phyloP scores from a whole-genome alignment of 2,888 invertebrate species.

The Chironomus riparius region DNA sequence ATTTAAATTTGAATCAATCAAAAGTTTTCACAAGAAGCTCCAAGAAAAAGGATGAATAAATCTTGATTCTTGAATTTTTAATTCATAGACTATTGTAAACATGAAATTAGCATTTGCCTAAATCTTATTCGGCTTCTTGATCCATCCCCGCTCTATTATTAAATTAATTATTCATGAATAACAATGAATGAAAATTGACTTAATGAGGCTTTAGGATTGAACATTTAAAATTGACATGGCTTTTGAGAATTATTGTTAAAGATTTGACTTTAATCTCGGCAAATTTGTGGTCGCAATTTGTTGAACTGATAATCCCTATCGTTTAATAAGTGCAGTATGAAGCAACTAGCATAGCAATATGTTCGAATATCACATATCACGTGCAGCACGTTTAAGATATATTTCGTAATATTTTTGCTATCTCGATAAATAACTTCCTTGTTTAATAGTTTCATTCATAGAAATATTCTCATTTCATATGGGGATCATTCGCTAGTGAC shows the following conservation, averaged over 20 bases:
- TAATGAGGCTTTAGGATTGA: background rate
- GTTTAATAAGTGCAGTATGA: background rate
- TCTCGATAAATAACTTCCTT: background rate
- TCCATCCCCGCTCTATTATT: background rate
- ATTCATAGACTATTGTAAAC: no score
- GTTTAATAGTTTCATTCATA: no score
- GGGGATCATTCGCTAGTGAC: no score
- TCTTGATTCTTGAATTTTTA: no score
- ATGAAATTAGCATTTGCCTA: no score
- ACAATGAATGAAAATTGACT: background rate
- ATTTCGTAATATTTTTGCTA: background rate
- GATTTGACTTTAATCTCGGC: no score
- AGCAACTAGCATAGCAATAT: background rate
- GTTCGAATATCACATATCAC: background rate
- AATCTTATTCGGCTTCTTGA: no score
- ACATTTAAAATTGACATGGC: background rate
- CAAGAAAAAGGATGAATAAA: no score
- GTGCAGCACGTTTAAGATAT: background rate
- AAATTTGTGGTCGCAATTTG: no score
- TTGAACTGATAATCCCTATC: background rate
- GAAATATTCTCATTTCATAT: no score
- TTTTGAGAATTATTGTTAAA: background rate
- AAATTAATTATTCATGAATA: background rate
- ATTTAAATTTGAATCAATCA: no score
- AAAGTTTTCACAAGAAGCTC: no score